Evolutionary conservation across 2,797 vertebrate species (phyloP), one percentile per base, ranked within the genome.

Genomic region (Luscinia megarhynchos): DNA sequence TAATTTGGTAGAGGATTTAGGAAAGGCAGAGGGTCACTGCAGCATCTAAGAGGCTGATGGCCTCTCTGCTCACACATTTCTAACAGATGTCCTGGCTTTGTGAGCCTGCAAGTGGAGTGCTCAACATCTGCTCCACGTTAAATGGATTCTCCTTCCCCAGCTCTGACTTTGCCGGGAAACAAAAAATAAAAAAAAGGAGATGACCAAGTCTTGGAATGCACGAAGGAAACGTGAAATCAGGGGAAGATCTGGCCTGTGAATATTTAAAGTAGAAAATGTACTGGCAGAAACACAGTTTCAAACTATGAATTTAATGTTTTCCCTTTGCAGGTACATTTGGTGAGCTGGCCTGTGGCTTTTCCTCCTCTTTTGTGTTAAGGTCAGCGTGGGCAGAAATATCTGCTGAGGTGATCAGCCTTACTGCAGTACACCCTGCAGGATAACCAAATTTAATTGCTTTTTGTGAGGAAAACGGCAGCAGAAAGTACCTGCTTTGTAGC

Each of bases 61-160:
- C 51, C 53, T 54, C 86, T 59, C 77, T 79, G 74, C 53, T 89
- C 15, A 34, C 12, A 2, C 46, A 24, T 78, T 76, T 84, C 58
- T 32, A 77, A 27, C 82, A 79, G 76, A 94, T 94, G 79, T 66
- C 80, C 87, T 51, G 4, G 41, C 74, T 91, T 72, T 87, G 67
- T 45, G 55, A 1, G 22, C 36, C 43, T 76, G 43, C 51, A 24
- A 76, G 59, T 10, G 12, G 17, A 63, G 36, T 9, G 46, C 54
- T 78, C 17, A 5, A 34, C 84, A 66, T 89, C 89, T 93, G 89
- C 58, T 82, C 29, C 45, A 38, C 6, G 26, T 82, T 89, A 66
- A 89, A 90, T 10, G 11, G 38, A 12, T 73, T 84, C 34, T 68
- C 55, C 38, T 57, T 87, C 40, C 54, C 79, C 40, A 50, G 14